Base-by-base conservation (phyloP, 2,888 invertebrate species). In the Eustalomyia histrio region DNA sequence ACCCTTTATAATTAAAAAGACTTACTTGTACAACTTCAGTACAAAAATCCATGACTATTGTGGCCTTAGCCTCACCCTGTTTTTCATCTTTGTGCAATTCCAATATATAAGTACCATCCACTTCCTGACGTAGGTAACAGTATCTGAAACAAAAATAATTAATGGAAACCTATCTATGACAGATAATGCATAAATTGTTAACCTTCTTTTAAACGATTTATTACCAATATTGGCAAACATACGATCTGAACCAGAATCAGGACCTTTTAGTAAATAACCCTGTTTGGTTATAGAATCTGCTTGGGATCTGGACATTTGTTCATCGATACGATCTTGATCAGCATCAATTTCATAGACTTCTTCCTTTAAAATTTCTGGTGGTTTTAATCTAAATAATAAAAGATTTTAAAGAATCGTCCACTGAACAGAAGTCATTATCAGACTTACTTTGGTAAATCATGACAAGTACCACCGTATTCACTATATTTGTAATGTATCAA, bases 31-130 rank as follows among this genome's bases (percentile, higher is more conserved):
- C 93, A 86, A 97, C 96, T 89, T 97, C 97, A 1, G 95, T 95
- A 88, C 97, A 97, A 91, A 97, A 96, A 90, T 98, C 97, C 95
- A 98, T 95, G 84, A 97, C 97, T 88, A 98, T 96, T 43, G 97
- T 95, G 84, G 96, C 94, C 91, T 97, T 97, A 0, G 96, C 95
- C 86, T 98, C 97, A 29, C 94, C 94, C 91, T 96, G 97, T 89
- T 95, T 95, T 82, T 97, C 97, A 91, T 98, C 98, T 91, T 98
- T 98, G 90, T 96, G 96, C 85, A 98, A 93, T 91, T 97, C 97
- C 68, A 98, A 92, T 87, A 97, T 95, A 87, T 97, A 97, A 0
- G 97, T 96, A 58, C 96, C 97, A 89, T 97, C 97, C 35, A 97
- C 95, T 91, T 97, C 97, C 89, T 96, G 95, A 82, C 97, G 93